Base-by-base conservation (phyloP, 2,888 invertebrate species). In the Parnassius glacialis region DNA sequence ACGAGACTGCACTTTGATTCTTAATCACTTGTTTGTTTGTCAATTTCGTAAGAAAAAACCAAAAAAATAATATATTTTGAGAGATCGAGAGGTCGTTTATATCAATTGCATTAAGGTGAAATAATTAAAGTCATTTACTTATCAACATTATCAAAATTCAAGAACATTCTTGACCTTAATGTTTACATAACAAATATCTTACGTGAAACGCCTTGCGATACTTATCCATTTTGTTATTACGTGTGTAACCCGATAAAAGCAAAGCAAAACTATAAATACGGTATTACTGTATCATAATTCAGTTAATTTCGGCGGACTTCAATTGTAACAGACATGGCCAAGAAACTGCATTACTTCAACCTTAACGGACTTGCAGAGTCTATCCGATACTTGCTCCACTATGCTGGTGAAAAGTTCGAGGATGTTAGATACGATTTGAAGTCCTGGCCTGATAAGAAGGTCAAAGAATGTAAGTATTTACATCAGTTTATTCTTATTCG, bases 321-420 rank as follows among this genome's bases (percentile, higher is more conserved):
- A 44, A 64, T 55, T 65, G 61, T 52, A 5, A 45, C 13, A 61
- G 53, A 54, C 44, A 83, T 83, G 82, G 66, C 79, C 2, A 79
- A 75, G 65, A 77, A 78, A 69, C 64, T 85, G 7, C 75, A 79
- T 57, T 83, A 84, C 69, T 84, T 84, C 52, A 69, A 84, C 59
- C 7, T 83, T 1, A 82, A 84, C 61, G 86, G 83, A 48, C 58
- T 85, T 1, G 85, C 68, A 2, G 87, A 88, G 67, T 66, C 81
- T 1, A 80, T 88, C 44, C 78, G 86, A 58, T 88, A 86, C 55
- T 80, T 90, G 58, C 68, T 90, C 41, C 77, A 85, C 67, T 87
- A 86, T 61, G 85, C 81, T 2, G 84, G 83, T 13, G 81, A 86
- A 45, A 82, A 85, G 67, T 86, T 87, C 59, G 81, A 85, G 65